Base-by-base conservation (phyloP, 2,888 invertebrate genomes). In the Idaea dimidiata region DNA sequence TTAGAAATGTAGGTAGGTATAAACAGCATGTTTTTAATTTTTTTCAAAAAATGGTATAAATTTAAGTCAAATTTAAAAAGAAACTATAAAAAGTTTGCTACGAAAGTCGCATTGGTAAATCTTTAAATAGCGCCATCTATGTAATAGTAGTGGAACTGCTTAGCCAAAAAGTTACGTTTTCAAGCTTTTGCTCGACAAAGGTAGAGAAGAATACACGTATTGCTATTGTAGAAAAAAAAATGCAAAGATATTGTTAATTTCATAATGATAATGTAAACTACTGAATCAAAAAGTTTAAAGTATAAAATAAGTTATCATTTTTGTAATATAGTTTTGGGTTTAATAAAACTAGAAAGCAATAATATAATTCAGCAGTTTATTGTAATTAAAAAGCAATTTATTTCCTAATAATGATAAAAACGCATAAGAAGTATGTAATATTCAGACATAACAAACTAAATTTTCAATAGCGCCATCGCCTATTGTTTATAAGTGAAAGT, bases 401-500 rank as follows among this genome's bases (percentile, higher is more conserved):
- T 14, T 43, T 43, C 8, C 10, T 10, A 43, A 43, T 14, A 43
- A 43, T 24, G 58, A 16, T 54, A 17, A 31, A 17, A 58, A 62
- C 24, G 24, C 8, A 6, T 16, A 4, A 58, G 18, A 63, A 58
- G 55, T 17, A 33, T 33, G 60, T 55, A 24, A 24, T 3, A 24
- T 24, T 5, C 24, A 24, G 24, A 24, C 3, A 24, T 43, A 24
- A n/a, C 54, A 55, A 43, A 57, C 33, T n/a, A 58, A 54, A 59
- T 67, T 54, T 59, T 62, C 67, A 73, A 69, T 65, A 65, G 53
- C 53, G 66, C 72, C 75, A 74, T 71, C 74, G 64, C 31, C 74
- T 64, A 79, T 90, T 91, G 89, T 91, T 86, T 76, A 82, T 70
- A 71, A 79, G 90, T 81, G 89, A 91, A 91, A 91, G 90, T 89